Evolutionary conservation across 2,888 invertebrate genomes (phyloP).

Genomic region (Mamestra brassicae): DNA sequence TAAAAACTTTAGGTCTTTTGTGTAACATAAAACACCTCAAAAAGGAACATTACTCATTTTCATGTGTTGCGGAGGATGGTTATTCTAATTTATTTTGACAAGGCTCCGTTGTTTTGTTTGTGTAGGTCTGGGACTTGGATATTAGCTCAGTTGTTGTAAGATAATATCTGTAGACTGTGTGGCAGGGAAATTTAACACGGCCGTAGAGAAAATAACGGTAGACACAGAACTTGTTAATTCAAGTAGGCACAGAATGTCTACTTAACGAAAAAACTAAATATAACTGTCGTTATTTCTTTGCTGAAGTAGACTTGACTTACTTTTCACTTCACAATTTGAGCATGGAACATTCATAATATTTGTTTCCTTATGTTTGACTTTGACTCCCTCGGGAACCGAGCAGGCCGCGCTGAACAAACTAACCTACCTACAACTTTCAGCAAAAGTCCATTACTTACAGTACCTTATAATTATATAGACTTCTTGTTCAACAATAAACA

Average conservation of each 20-base stretch:
- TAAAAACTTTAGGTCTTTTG: slow-evolving; percentile 50
- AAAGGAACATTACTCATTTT: slow-evolving; percentile 48
- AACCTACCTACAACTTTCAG: slow-evolving; percentile 47
- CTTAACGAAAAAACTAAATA: slow-evolving; percentile 21
- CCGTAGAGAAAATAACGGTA: slow-evolving; percentile 27
- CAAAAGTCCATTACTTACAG: slow-evolving; percentile 48
- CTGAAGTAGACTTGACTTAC: slow-evolving; percentile 38
- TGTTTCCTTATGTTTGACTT: slow-evolving; percentile 66
- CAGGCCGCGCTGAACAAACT: slow-evolving; percentile 46
- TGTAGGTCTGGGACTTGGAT: slow-evolving; percentile 45
- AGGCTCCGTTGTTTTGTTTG: slow-evolving; percentile 53
- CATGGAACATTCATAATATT: slow-evolving; percentile 60
- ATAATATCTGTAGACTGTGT: slow-evolving; percentile 47
- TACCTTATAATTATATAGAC: slow-evolving; percentile 51
- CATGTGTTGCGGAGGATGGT: slow-evolving; percentile 48
- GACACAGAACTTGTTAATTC: slow-evolving; percentile 20
- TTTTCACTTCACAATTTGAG: slow-evolving; percentile 60
- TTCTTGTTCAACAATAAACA: slow-evolving; percentile 52
- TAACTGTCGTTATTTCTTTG: slow-evolving; percentile 31
- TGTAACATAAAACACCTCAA: slow-evolving; percentile 39
- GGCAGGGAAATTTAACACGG: slow-evolving; percentile 26
- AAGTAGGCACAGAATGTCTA: slow-evolving; percentile 21
- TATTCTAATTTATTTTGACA: slow-evolving; percentile 59
- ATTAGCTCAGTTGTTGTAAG: slow-evolving; percentile 49
- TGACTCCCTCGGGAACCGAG: slow-evolving; percentile 45